Evolutionary conservation across 2,888 invertebrate species (phyloP).

Genomic region (Chloroclysta siterata): DNA sequence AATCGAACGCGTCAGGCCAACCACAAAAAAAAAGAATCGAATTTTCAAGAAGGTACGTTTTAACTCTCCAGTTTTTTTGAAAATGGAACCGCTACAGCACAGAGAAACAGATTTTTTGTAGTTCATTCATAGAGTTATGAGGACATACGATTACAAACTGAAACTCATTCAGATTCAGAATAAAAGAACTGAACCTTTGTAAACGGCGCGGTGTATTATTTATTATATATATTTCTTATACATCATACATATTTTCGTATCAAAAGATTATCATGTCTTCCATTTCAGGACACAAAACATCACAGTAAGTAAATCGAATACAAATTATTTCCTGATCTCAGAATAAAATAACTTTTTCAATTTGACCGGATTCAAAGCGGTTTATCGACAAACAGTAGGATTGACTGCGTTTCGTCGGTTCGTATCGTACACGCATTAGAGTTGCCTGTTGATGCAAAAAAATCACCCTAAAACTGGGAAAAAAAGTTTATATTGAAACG

Average conservation of each 20-base stretch:
- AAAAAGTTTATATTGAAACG: conserved; percentile 5
- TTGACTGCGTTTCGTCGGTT: conserved; percentile 61
- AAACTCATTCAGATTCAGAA: neutral
- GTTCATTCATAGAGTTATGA: neutral
- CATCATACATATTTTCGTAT: neutral
- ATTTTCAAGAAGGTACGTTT: neutral
- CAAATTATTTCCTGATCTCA: neutral
- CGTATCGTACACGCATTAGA: conserved; percentile 31
- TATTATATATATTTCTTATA: no score
- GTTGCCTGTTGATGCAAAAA: conserved; percentile 30
- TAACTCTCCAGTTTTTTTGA: neutral
- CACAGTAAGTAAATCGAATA: neutral
- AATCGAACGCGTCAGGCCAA: no score
- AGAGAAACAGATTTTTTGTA: neutral
- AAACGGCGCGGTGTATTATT: neutral
- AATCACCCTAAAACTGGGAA: conserved; percentile 8
- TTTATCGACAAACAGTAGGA: conserved; percentile 74
- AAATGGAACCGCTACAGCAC: no score
- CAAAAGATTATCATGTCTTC: neutral
- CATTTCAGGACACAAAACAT: neutral
- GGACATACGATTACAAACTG: neutral
- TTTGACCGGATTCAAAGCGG: conserved; percentile 61
- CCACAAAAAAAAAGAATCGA: neutral
- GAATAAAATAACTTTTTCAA: conserved; percentile 68
- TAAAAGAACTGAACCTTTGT: neutral